Conservation (phyloP, 1,140 invertebrate species). For the Centruroides sculpturatus region DNA sequence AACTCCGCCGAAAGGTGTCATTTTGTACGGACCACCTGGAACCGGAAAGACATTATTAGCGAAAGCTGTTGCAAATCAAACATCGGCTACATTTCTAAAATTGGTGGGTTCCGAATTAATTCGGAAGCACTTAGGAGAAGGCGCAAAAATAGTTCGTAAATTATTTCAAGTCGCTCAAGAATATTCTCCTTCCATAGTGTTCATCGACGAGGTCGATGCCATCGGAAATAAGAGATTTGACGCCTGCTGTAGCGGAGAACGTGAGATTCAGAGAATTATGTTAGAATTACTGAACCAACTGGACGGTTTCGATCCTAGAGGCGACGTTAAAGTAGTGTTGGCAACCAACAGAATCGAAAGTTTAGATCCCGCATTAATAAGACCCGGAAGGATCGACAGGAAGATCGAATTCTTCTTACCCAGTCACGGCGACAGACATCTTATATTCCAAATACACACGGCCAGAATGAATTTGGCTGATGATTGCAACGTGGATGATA, state of each 20-base stretch:
- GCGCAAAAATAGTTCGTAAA: constrained; percentile 93
- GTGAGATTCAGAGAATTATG: constrained; percentile 99
- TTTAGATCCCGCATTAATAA: constrained; percentile 92
- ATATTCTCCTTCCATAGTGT: constrained; percentile 98
- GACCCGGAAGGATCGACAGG: constrained; percentile 95
- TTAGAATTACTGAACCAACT: constrained; percentile 97
- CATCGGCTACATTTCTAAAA: constrained; percentile 94
- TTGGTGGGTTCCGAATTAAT: constrained; percentile 98
- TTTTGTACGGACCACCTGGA: constrained; percentile 34
- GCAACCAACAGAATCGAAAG: constrained; percentile 99
- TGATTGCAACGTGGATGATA: constrained; percentile 94
- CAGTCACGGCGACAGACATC: constrained; percentile 95
- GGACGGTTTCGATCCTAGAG: constrained; percentile 94
- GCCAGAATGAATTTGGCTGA: constrained; percentile 92
- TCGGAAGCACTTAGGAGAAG: constrained; percentile 98
- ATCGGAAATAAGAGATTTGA: constrained; percentile 99
- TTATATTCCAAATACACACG: constrained; percentile 98
- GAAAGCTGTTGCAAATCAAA: constrained; percentile 99
- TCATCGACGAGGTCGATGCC: constrained; percentile 99
- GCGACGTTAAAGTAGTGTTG: constrained; percentile 97
- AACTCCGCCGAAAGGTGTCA: constrained; percentile 96
- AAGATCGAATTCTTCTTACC: constrained; percentile 99
- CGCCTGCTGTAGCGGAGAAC: constrained; percentile 97
- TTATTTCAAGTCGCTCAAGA: constrained; percentile 97
- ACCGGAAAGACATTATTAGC: constrained; percentile 84